These are phyloP conservation scores for Crematogaster levior DNA, from an alignment of 2,888 invertebrate genomes.

Conservation along the genomic window DNA sequence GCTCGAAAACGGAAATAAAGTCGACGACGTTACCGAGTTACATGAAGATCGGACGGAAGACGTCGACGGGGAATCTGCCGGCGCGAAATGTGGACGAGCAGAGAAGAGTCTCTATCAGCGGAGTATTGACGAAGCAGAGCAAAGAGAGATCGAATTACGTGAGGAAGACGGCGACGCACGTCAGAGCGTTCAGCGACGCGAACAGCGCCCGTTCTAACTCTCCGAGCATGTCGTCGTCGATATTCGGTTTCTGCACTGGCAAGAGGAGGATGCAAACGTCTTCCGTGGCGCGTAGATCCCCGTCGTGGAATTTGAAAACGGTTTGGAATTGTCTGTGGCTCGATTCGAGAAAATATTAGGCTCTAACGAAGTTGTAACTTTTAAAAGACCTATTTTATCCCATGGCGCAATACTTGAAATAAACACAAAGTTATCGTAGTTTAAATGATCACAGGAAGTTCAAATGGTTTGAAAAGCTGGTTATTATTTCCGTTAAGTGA, in stretches of 20 bases:
- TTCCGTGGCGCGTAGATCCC: slow-evolving; percentile 51
- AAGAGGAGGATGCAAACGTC: slow-evolving; percentile 73
- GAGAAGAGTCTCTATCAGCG: slow-evolving; percentile 18
- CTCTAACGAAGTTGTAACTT: neutral
- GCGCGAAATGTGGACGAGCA: slow-evolving; percentile 52
- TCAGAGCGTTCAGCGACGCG: slow-evolving; percentile 73
- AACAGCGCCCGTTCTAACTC: slow-evolving; percentile 71
- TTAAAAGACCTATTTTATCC: neutral
- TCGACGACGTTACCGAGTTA: slow-evolving; percentile 79
- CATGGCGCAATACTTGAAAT: neutral
- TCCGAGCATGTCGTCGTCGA: slow-evolving; percentile 77
- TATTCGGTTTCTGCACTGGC: slow-evolving; percentile 83
- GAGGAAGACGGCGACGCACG: slow-evolving; percentile 72
- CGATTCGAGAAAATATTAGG: neutral
- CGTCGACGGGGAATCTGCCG: slow-evolving; percentile 65
- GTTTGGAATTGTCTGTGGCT: slow-evolving; percentile 66
- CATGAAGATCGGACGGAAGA: slow-evolving; percentile 75
- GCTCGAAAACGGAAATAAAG: slow-evolving; percentile 38
- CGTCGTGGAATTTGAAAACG: slow-evolving; percentile 73
- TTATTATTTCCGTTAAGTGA: neutral
- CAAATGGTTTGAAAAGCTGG: neutral
- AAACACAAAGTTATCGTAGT: neutral
- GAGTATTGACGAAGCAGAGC: slow-evolving; percentile 67
- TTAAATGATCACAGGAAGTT: neutral
- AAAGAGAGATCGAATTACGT: slow-evolving; percentile 77